Evolutionary conservation across 2,113 vertebrate genomes (phyloP), one percentile per base, ranked within the genome.

Genomic region (Trematomus loennbergii): DNA sequence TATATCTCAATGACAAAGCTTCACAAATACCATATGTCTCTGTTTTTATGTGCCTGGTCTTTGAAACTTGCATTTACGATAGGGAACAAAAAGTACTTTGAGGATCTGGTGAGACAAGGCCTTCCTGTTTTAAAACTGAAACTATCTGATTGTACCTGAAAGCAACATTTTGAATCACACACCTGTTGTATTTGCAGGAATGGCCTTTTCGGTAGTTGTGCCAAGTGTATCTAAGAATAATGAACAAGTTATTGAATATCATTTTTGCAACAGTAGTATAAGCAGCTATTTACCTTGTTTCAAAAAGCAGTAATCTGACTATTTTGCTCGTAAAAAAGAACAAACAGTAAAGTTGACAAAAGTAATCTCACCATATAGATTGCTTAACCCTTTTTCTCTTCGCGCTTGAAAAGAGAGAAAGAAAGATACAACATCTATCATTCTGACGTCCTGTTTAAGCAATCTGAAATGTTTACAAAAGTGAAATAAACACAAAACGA

Each of bases 311-410:
- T 1, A 25, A 2, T 4, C 10, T 1, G 8, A 46, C n/a, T n/a
- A 15, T 49, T 67, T 72, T 70, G 12, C 25, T 20, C 43, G 4
- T 40, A 5, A 29, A 0, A 57, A 62, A 70, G 75, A 2, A 73
- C 25, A 10, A 9, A 36, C 9, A 12, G 5, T 20, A 53, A 49
- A 22, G 22, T 43, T 33, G 0, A 70, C 20, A 43, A 18, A 29
- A 53, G 36, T 18, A 18, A 53, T 63, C 82, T 81, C 69, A 94
- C 91, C 92, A 40, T 83, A 84, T 20, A 92, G 69, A 52, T 93
- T 90, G 49, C 17, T 88, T 50, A 92, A 22, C 20, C 91, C 82
- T 54, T 88, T 83, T 79, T 85, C 74, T 87, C 77, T 88, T 40
- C 2, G 64, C 20, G 40, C 89, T 93, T 52, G 2, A 75, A 61